Percentiles rank a stretch among this genome's conserved stretches.
Conservation (phyloP, 2,113 vertebrate species). For the Ursus arctos region DNA sequence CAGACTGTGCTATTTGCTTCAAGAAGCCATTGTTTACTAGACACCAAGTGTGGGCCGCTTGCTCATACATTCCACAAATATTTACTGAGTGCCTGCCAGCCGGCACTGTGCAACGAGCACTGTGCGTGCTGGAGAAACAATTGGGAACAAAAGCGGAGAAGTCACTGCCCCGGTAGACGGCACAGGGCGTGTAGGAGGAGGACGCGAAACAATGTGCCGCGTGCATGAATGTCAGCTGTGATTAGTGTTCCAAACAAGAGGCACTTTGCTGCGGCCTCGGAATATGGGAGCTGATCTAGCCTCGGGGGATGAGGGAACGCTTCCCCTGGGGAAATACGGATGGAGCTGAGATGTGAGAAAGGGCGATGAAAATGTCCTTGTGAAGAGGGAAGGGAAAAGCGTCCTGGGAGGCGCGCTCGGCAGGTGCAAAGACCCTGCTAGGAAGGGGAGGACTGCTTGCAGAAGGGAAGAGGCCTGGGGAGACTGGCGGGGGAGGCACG, state of each 20-base stretch:
- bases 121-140: neutral
- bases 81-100: neutral
- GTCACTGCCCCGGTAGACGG: neutral
- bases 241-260: neutral
- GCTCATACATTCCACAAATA: neutral
- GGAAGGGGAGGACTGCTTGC: neutral
- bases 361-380: neutral
- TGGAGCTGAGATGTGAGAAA: neutral
- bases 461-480: neutral
- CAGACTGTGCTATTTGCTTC: neutral
- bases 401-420: neutral
- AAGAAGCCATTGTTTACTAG: neutral
- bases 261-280: neutral
- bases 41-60: neutral
- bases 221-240: neutral
- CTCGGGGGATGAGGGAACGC: too few relatives aligned
- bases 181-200: too few relatives aligned
- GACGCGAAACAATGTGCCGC: fast-evolving
- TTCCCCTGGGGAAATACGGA: neutral
- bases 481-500: fast-evolving
- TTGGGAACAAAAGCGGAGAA: neutral
- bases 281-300: neutral
- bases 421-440: neutral
- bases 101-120: neutral
- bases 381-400: neutral